phyloP scores from a whole-genome alignment of 2,797 vertebrate species.

The Vultur gryphus region DNA sequence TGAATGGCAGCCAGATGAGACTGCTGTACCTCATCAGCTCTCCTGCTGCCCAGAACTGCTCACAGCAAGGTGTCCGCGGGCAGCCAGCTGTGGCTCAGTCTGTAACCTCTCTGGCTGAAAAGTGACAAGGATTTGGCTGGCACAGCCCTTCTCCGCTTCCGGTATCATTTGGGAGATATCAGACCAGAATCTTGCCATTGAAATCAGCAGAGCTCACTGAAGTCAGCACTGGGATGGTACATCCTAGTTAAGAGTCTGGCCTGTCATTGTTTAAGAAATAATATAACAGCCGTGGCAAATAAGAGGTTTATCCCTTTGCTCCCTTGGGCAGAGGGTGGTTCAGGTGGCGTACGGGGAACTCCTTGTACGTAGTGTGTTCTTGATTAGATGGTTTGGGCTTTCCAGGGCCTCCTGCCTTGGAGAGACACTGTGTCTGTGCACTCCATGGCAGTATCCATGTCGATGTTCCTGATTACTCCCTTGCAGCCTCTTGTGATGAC shows the following conservation, averaged over 20 bases:
- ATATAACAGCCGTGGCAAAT: not conserved
- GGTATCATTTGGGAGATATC: not conserved
- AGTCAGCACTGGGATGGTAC: not conserved
- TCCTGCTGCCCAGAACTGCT: not conserved
- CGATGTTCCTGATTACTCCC: not conserved
- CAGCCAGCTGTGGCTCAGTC: not conserved
- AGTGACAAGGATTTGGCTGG: not conserved
- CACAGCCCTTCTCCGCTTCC: not conserved
- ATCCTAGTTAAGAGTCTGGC: not conserved
- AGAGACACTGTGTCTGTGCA: not conserved
- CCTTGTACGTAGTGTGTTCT: not conserved
- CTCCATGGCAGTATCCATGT: not conserved
- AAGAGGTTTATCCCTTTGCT: not conserved
- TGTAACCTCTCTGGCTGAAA: not conserved
- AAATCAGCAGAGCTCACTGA: not conserved
- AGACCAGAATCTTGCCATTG: not conserved
- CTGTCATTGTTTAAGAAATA: not conserved
- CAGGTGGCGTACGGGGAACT: not conserved
- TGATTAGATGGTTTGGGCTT: not conserved
- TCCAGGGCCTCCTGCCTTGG: not conserved
- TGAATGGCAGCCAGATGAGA: not conserved
- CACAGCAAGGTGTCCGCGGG: not conserved
- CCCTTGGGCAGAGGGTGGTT: not conserved
- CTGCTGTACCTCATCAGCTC: slow-evolving; percentile 8
- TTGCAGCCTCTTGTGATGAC: not conserved